A percentile compares a stretch with the other conserved stretches of the same genome.
Conservation (phyloP, 2,113 vertebrate species). For the Protomyctophum bolini region DNA sequence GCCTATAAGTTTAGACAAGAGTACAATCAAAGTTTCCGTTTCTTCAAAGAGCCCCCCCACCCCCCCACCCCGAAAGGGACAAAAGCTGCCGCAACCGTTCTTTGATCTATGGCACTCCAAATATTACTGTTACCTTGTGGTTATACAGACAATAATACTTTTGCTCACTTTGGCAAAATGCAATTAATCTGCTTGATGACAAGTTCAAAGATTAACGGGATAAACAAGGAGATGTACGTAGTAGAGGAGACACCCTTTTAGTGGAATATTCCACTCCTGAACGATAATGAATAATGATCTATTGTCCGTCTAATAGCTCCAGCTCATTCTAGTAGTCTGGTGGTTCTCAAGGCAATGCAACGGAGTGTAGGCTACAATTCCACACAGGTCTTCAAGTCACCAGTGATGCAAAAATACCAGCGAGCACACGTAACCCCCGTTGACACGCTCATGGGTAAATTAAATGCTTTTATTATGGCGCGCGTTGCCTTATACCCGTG, state of each 20-base stretch:
- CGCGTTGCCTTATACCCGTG: conserved; percentile 53
- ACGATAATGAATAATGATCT: no score
- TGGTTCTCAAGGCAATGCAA: conserved; percentile 46
- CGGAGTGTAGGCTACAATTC: conserved; percentile 29
- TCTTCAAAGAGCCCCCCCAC: conserved; percentile 49
- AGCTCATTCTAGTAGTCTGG: conserved; percentile 23
- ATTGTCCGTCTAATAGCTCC: no score
- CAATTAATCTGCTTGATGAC: conserved; percentile 54
- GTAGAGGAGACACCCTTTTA: conserved; percentile 42
- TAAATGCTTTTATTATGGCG: conserved; percentile 69
- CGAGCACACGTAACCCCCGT: conserved; percentile 23
- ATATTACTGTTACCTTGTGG: conserved; percentile 41
- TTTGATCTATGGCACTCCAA: conserved; percentile 59
- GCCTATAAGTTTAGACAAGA: conserved; percentile 60
- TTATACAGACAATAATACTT: conserved; percentile 47
- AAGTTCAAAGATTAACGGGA: conserved; percentile 12
- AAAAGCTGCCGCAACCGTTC: conserved; percentile 29
- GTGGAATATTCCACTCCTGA: no score
- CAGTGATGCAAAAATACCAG: conserved; percentile 42
- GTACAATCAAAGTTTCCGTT: conserved; percentile 50
- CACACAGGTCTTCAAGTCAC: conserved; percentile 32
- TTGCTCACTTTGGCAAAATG: conserved; percentile 48
- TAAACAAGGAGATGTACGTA: conserved; percentile 51
- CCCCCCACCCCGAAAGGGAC: conserved; percentile 48
- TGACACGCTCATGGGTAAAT: conserved; percentile 57